Conservation (phyloP, 2,888 invertebrate species). For the Tholera decimalis region DNA sequence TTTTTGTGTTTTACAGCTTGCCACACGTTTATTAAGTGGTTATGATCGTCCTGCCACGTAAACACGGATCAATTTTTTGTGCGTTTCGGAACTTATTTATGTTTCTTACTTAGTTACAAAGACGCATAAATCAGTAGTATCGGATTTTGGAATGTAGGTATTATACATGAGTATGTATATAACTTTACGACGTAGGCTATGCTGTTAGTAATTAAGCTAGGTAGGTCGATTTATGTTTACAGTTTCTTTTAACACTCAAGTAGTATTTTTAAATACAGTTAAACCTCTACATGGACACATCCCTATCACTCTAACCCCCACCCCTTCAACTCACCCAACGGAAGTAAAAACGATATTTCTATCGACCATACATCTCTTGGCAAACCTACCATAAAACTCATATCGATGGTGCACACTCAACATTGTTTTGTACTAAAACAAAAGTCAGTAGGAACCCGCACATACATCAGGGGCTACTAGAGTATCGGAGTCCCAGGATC, state of each 20-base stretch:
- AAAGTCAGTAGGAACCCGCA: conserved; percentile 72
- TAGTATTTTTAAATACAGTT: too few relatives aligned
- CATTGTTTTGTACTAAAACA: conserved; percentile 70
- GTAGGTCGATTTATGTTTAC: too few relatives aligned
- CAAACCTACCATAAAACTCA: conserved; percentile 67
- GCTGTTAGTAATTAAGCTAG: too few relatives aligned
- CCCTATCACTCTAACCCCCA: conserved; percentile 4
- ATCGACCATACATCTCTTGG: conserved; percentile 64
- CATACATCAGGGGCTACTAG: conserved; percentile 72
- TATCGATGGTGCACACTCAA: conserved; percentile 66
- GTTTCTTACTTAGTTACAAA: conserved; percentile 35
- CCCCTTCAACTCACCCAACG: conserved; percentile 13
- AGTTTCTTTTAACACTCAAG: too few relatives aligned
- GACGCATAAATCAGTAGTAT: conserved; percentile 47
- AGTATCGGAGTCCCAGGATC: conserved; percentile 74
- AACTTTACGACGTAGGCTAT: too few relatives aligned
- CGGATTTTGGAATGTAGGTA: conserved; percentile 34
- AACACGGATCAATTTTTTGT: conserved; percentile 39
- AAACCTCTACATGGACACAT: conserved; percentile 1
- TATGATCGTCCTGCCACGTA: conserved; percentile 44
- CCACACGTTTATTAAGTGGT: conserved; percentile 79
- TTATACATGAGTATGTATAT: too few relatives aligned
- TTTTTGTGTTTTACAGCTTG: conserved; percentile 76
- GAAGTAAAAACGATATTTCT: conserved; percentile 60
- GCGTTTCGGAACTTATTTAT: conserved; percentile 22